Percentiles rank a stretch among this genome's conserved stretches.
phyloP scores from a whole-genome alignment of 2,888 invertebrate species.

The Sinhomidia bicolor region DNA sequence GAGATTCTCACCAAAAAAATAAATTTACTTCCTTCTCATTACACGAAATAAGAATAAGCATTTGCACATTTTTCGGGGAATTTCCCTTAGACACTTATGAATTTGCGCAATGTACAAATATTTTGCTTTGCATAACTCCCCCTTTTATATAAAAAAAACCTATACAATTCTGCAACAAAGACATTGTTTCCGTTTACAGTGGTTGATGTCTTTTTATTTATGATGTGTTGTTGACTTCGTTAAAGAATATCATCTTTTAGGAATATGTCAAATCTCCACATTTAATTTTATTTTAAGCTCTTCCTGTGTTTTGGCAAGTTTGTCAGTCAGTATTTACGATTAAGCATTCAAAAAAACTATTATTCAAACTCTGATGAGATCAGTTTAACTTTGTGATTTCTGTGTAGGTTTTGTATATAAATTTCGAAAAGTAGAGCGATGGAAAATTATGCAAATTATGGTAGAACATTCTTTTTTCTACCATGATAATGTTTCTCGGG shows the following conservation, averaged over 20 bases:
- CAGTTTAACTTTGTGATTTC: not conserved
- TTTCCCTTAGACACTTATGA: not conserved
- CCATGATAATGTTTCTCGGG: too few relatives aligned
- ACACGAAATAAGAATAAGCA: not conserved
- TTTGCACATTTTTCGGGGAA: conserved; percentile 33
- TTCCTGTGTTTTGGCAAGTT: not conserved
- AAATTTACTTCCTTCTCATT: conserved; percentile 31
- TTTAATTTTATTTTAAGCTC: conserved; percentile 6
- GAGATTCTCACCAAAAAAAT: not conserved
- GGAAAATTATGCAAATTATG: not conserved
- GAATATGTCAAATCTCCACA: conserved; percentile 26
- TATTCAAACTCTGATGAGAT: not conserved
- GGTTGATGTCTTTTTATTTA: not conserved
- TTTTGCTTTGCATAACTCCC: not conserved
- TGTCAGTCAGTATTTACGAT: not conserved
- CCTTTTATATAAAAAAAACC: not conserved
- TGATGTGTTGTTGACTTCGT: not conserved
- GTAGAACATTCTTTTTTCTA: too few relatives aligned
- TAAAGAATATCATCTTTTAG: not conserved
- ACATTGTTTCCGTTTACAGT: not conserved
- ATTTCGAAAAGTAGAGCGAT: not conserved
- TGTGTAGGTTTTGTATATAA: not conserved
- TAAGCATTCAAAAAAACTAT: not conserved
- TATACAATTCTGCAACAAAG: not conserved
- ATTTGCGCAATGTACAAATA: not conserved